phyloP scores from a whole-genome alignment of 2,113 vertebrate species.

The Thalassarche chlororhynchos region DNA sequence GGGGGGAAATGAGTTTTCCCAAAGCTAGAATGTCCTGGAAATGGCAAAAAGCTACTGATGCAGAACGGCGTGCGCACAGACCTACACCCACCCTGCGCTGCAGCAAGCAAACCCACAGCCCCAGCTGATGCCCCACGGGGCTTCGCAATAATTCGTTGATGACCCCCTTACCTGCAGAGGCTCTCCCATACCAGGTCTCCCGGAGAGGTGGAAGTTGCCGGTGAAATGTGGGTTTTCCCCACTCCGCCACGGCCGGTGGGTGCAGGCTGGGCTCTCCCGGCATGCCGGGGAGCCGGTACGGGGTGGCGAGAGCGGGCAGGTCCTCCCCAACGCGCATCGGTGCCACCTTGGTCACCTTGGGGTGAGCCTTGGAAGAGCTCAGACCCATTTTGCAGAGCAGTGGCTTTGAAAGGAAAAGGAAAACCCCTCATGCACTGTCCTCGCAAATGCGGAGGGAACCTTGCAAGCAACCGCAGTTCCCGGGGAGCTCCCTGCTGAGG shows the following conservation, averaged over 20 bases:
- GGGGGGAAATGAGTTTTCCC: neutral
- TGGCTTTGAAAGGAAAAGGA: neutral
- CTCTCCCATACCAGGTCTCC: conserved; percentile 52
- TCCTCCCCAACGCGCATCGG: conserved; percentile 15
- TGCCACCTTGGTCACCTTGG: conserved; percentile 70
- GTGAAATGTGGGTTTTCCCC: neutral
- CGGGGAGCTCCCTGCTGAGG: accelerated
- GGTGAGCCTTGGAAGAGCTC: conserved; percentile 52
- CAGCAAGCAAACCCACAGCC: accelerated
- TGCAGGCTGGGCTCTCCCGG: neutral
- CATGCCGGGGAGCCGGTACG: neutral
- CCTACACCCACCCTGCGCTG: accelerated
- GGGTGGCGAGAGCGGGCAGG: neutral
- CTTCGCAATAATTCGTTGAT: accelerated
- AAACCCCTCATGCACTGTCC: accelerated
- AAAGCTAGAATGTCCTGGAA: neutral
- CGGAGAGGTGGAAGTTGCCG: conserved; percentile 72
- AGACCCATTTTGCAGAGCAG: conserved; percentile 65
- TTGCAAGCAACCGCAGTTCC: accelerated
- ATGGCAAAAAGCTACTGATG: neutral
- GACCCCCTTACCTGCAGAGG: conserved; percentile 65
- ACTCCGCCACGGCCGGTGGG: accelerated
- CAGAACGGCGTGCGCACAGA: accelerated
- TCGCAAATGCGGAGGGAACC: neutral
- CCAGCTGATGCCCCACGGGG: accelerated